Conservation (phyloP, 2,113 vertebrate genomes). For the Bungarus multicinctus region DNA sequence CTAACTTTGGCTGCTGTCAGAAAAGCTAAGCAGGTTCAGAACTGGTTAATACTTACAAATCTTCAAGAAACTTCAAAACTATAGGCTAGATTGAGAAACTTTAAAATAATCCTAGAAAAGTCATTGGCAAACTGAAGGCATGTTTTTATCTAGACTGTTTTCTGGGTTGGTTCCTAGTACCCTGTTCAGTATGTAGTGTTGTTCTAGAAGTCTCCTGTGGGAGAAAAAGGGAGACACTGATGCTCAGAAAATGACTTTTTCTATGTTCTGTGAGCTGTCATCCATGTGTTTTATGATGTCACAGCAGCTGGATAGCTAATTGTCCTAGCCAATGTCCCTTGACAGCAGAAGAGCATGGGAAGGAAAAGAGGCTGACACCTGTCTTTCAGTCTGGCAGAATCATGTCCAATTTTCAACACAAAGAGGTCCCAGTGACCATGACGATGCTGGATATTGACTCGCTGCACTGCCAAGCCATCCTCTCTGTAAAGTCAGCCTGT, state of each 20-base stretch:
- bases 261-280: background rate
- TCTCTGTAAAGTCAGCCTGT: background rate
- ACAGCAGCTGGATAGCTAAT: background rate
- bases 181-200: background rate
- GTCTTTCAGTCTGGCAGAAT: background rate
- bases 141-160: background rate
- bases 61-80: background rate
- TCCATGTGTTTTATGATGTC: slow-evolving; percentile 15
- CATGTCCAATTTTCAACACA: background rate
- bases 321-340: background rate
- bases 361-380: background rate
- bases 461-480: background rate
- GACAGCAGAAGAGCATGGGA: background rate
- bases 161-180: background rate
- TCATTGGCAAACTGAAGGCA: background rate
- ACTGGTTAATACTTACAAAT: background rate
- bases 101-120: background rate
- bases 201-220: background rate
- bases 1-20: background rate
- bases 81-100: background rate
- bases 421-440: background rate
- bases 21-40: background rate
- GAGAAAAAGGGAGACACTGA: background rate
- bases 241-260: background rate
- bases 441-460: slow-evolving; percentile 1